Evolutionary conservation across 2,113 vertebrate species (phyloP).

Genomic region (Callocephalon fimbriatum): DNA sequence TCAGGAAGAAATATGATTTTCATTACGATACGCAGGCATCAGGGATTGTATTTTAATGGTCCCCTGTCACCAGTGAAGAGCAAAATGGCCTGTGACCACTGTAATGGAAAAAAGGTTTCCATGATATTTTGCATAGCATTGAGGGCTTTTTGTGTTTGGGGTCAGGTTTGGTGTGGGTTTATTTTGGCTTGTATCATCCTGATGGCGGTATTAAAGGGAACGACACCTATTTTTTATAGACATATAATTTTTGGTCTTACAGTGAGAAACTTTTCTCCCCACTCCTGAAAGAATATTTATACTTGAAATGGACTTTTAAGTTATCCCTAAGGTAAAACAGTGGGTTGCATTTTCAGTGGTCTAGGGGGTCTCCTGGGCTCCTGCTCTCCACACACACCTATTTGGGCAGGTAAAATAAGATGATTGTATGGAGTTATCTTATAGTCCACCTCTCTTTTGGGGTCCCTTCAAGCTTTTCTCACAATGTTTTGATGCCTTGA

Average conservation of each 20-base stretch:
- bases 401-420: not conserved
- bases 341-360: not conserved
- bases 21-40: constrained; percentile 51
- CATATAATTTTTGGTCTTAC: not conserved
- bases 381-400: not conserved
- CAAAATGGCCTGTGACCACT: constrained; percentile 63
- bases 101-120: constrained; percentile 49
- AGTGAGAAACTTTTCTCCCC: not conserved
- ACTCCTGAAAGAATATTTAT: not conserved
- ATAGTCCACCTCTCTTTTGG: not conserved
- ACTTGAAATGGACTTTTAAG: not conserved
- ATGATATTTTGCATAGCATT: not conserved
- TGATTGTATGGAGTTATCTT: not conserved
- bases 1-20: constrained; percentile 72
- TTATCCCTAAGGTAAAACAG: not conserved
- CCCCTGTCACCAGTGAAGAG: constrained; percentile 36
- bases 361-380: fast-evolving
- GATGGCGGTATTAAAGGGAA: not conserved
- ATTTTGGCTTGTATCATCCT: not conserved
- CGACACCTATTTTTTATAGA: not conserved
- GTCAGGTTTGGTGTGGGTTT: not conserved
- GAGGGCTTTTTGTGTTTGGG: not conserved
- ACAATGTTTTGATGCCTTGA: not conserved
- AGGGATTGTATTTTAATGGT: constrained; percentile 53
- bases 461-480: not conserved